Evolutionary conservation across 2,797 vertebrate species (phyloP).

Genomic region (Sebastes ruberrimus): DNA sequence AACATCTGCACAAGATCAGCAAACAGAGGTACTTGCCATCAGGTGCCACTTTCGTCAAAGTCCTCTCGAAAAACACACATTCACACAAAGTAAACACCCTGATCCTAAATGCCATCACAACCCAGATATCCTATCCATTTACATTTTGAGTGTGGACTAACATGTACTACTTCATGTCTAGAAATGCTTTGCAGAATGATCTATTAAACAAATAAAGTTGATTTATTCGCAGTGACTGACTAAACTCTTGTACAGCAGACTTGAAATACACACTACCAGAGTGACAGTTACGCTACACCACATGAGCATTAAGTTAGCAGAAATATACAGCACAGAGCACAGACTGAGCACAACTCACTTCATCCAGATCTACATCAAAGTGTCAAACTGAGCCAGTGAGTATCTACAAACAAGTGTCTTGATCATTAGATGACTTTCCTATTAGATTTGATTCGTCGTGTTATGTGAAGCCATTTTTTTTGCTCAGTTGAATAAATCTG

Average conservation of each 20-base stretch:
- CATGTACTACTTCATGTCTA: background rate
- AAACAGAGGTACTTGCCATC: background rate
- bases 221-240: slow-evolving; percentile 36
- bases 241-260: slow-evolving; percentile 45
- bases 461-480: background rate
- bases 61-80: slow-evolving; percentile 5
- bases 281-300: slow-evolving; percentile 63
- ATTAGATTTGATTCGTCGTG: background rate
- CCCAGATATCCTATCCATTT: slow-evolving; percentile 3
- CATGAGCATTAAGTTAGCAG: slow-evolving; percentile 60
- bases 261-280: slow-evolving; percentile 52
- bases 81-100: slow-evolving; percentile 14
- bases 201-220: background rate
- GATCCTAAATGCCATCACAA: slow-evolving; percentile 13
- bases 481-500: background rate
- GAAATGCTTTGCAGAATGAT: slow-evolving; percentile 21
- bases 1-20: slow-evolving; percentile 7
- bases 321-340: slow-evolving; percentile 73
- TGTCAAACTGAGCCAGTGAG: slow-evolving; percentile 46
- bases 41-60: slow-evolving; percentile 2
- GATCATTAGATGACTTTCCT: background rate
- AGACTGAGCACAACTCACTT: slow-evolving; percentile 49
- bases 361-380: slow-evolving; percentile 40
- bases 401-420: slow-evolving; percentile 26
- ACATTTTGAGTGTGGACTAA: slow-evolving; percentile 8